Evolutionary conservation across 2,113 vertebrate species (phyloP).

Genomic region (Phasianus colchicus): DNA sequence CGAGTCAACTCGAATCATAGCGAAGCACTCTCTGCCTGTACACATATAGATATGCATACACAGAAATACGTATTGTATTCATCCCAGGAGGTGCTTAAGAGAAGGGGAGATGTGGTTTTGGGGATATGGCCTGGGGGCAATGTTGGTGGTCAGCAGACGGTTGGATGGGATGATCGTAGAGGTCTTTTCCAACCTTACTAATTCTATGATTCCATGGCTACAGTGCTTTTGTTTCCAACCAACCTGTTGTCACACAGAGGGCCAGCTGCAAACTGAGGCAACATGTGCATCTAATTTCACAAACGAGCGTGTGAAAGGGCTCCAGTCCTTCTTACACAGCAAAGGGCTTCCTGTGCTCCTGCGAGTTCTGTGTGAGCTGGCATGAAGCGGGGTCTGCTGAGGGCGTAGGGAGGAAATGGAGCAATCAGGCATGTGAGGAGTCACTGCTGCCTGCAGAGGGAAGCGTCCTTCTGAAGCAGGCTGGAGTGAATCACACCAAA

Average conservation of each 20-base stretch:
- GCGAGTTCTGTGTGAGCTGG: slow-evolving; percentile 11
- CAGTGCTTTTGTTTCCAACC: slow-evolving; percentile 45
- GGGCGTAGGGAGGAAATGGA: slow-evolving; percentile 54
- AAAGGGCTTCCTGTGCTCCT: slow-evolving; percentile 47
- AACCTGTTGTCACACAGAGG: slow-evolving; percentile 53
- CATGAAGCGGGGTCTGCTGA: background rate
- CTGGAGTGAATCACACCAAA: slow-evolving; percentile 32
- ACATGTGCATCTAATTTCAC: slow-evolving; percentile 56
- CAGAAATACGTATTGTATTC: background rate
- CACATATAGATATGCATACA: background rate
- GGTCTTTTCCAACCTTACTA: no score
- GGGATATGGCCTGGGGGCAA: no score
- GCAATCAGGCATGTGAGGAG: slow-evolving; percentile 58
- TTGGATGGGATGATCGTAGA: no score
- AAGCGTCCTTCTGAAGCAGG: slow-evolving; percentile 12
- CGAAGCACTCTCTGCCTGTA: background rate
- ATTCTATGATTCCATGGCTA: background rate
- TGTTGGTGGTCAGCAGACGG: no score
- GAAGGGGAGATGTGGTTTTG: no score
- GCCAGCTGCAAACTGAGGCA: slow-evolving; percentile 46
- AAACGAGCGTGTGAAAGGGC: slow-evolving; percentile 39
- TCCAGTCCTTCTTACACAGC: background rate
- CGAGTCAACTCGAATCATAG: slow-evolving; percentile 22
- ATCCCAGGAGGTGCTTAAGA: no score
- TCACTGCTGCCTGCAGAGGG: slow-evolving; percentile 24